A percentile compares a stretch with the other conserved stretches of the same genome.
These are phyloP conservation scores for Apantesis nais DNA, from an alignment of 2,888 invertebrate genomes.

Conservation along the genomic window DNA sequence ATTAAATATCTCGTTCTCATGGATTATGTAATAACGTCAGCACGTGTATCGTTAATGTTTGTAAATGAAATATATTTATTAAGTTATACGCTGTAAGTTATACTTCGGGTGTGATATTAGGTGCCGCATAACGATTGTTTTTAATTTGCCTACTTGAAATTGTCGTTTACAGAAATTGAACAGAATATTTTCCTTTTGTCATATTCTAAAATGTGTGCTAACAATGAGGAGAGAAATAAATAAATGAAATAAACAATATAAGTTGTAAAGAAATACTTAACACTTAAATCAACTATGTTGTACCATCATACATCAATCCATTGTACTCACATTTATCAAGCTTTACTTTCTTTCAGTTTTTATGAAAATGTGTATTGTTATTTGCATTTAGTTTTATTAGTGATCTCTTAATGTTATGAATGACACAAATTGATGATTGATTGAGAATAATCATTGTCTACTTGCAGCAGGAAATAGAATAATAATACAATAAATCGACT, in stretches of 20 bases:
- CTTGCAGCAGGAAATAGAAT: neutral
- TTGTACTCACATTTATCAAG: neutral
- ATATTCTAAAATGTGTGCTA: too few relatives aligned
- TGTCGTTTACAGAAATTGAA: neutral
- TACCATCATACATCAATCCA: neutral
- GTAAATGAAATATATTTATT: neutral
- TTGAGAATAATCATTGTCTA: neutral
- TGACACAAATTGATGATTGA: too few relatives aligned
- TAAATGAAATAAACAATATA: neutral
- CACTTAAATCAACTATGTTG: neutral
- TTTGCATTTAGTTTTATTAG: neutral
- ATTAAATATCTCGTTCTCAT: constrained; percentile 6
- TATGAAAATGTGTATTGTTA: neutral
- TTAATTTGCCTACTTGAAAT: neutral
- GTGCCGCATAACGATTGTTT: neutral
- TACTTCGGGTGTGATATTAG: neutral
- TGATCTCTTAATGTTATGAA: too few relatives aligned
- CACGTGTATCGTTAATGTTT: neutral
- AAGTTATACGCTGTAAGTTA: neutral
- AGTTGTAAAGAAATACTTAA: neutral
- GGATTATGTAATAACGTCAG: constrained; percentile 2
- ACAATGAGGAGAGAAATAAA: neutral
- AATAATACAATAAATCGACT: neutral
- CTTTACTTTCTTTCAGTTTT: neutral
- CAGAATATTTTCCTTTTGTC: too few relatives aligned